phyloP scores from a whole-genome alignment of 64 coral and sea anemone genomes.

The Montipora foliosa region DNA sequence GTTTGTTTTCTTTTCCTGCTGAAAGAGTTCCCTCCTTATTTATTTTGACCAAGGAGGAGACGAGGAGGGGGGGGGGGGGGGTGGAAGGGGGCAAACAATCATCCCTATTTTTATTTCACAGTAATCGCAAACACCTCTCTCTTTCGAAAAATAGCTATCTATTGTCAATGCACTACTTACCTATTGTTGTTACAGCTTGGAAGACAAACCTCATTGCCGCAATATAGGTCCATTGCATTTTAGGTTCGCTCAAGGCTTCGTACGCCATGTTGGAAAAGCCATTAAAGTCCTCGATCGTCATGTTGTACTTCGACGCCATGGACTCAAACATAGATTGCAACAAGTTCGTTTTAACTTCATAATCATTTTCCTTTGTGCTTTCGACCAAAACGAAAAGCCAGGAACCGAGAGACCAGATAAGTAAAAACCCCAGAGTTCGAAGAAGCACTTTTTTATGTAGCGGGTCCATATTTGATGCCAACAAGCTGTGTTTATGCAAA shows the following conservation, averaged over 20 bases:
- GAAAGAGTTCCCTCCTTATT: too few relatives aligned
- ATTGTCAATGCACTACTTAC: conserved; percentile 1
- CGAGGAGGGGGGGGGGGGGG: too few relatives aligned
- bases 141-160: too few relatives aligned
- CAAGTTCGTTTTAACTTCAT: not conserved
- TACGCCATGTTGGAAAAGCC: conserved; percentile 34
- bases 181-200: conserved; percentile 69
- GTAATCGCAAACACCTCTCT: too few relatives aligned
- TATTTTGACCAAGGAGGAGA: too few relatives aligned
- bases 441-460: conserved; percentile 25
- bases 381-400: conserved; percentile 64
- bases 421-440: conserved; percentile 4
- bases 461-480: not conserved
- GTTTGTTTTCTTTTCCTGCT: too few relatives aligned
- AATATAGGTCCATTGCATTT: conserved; percentile 45
- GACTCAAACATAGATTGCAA: conserved; percentile 36
- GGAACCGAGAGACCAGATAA: conserved; percentile 13
- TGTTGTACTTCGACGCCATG: conserved; percentile 77
- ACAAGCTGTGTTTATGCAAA: not conserved
- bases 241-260: conserved; percentile 41
- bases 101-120: too few relatives aligned
- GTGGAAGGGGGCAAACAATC: too few relatives aligned
- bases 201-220: conserved; percentile 30
- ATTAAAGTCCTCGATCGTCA: conserved; percentile 58
- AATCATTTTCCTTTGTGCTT: conserved; percentile 21